Evolutionary conservation across 1,140 invertebrate genomes (phyloP), one percentile per base, ranked within the genome.

Genomic region (Bursaphelenchus mucronatus): DNA sequence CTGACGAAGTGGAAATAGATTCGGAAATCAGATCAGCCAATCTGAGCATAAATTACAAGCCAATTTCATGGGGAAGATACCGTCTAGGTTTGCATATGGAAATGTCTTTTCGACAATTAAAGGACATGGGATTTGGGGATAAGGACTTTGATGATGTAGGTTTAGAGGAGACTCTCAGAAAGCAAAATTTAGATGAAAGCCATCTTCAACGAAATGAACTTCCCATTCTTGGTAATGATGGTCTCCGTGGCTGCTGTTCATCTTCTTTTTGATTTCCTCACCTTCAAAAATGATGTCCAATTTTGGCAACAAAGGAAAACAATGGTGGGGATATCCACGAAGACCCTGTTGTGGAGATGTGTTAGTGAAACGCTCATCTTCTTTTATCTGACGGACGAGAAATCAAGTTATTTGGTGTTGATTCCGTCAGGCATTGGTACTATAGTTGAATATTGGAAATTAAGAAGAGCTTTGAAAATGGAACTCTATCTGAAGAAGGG

Each of bases 261-360:
- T 87, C 81, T 97, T 57, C 83, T 97, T 9, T 93, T 98, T 81
- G 94, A 98, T 81, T 92, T 97, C 76, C 83, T 98, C 52, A 92
- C 94, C 2, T 96, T 98, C 76, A 97, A 97, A 86, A 97, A 95
- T 83, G 94, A 98, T 75, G 90, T 98, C 5, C 87, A 86, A 69
- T 98, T 96, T 82, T 98, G 95, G 94, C 87, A 87, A 63, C 86
- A 87, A 11, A 87, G 90, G 73, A 87, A 87, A 44, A 89, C 88
- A 0, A 89, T 95, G 82, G 90, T 88, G 41, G 95, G 94, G 1
- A 80, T 97, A 3, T 97, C 61, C n/a, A 63, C 61, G 11, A n/a
- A 30, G 19, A 56, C 41, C 11, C 15, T 96, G 6, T 71, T 94
- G 8, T 97, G 94, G 94, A 85, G 92, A 56, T 89, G 89, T 40